These are phyloP conservation scores for Blennius ocellaris DNA, from an alignment of 2,113 vertebrate species.

Conservation along the genomic window DNA sequence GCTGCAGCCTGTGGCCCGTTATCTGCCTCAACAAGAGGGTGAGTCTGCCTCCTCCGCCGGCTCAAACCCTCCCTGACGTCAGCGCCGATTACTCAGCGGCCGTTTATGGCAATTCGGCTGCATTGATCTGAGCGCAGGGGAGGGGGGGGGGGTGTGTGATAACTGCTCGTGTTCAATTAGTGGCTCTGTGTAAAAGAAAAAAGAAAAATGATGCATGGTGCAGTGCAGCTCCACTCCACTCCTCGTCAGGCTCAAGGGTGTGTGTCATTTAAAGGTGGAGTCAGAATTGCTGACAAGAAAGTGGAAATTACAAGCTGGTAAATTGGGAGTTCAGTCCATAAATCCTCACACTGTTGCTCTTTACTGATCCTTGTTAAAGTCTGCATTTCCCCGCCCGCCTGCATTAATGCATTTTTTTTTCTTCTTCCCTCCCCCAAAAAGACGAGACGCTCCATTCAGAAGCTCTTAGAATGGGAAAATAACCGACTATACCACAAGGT, in stretches of 20 bases:
- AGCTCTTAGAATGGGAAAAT: slow-evolving; percentile 99
- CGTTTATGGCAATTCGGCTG: slow-evolving; percentile 58
- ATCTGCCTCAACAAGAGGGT: slow-evolving; percentile 99
- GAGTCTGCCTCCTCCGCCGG: slow-evolving; percentile 73
- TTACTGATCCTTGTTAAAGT: slow-evolving; percentile 74
- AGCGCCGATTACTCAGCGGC: slow-evolving; percentile 63
- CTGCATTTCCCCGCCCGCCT: slow-evolving; percentile 13
- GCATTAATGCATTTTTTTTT: slow-evolving; percentile 35
- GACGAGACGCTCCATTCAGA: slow-evolving; percentile 98
- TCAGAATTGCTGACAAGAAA: slow-evolving; percentile 72
- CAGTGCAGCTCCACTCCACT: slow-evolving; percentile 31
- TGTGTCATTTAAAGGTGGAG: slow-evolving; percentile 56
- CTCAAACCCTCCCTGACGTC: slow-evolving; percentile 66
- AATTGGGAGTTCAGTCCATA: slow-evolving; percentile 78
- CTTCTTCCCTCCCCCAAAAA: slow-evolving; percentile 74
- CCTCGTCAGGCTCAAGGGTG: slow-evolving; percentile 51
- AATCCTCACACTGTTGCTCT: slow-evolving; percentile 64
- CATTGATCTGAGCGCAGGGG: slow-evolving; percentile 41
- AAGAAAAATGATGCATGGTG: slow-evolving; percentile 56
- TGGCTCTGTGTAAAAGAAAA: slow-evolving; percentile 64
- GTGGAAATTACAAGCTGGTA: slow-evolving; percentile 80
- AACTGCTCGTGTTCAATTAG: slow-evolving; percentile 62
- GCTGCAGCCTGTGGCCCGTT: slow-evolving; percentile 98
- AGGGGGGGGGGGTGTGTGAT: slow-evolving; percentile 35
- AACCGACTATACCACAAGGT: slow-evolving; percentile 99